Evolutionary conservation across 1,140 invertebrate species (phyloP), one percentile per base, ranked within the genome.

Genomic region (Brachionus manjavacas): DNA sequence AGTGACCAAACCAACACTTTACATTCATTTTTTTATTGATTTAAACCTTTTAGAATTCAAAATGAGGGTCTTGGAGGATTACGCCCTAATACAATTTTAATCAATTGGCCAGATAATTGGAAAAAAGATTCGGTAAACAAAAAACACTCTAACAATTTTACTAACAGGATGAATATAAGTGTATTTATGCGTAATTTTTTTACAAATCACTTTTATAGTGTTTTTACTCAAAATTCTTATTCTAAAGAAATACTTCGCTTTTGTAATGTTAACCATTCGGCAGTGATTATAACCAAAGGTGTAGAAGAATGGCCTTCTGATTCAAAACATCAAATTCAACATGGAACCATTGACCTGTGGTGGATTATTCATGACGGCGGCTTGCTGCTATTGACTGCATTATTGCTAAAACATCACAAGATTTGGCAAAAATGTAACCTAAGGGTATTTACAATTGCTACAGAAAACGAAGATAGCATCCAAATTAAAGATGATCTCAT

Each of bases 401-500:
- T 99, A 92, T 90, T 99, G 79, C 91, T 99, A 70, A 96, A 95
- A 87, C 96, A 99, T 90, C 88, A 90, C 85, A 93, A 95, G 86
- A 95, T 95, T 0, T 99, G 98, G 97, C 96, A 96, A 89, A 97
- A 98, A 87, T 99, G 97, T 90, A 96, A 95, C 89, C 93, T 99
- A 90, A 92, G 97, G 83, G 97, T 99, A 86, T 99, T 99, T 90
- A 99, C 97, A 12, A 96, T 99, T 9, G 98, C 98, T 60, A 96
- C 99, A 91, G 94, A 98, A 91, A 96, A 98, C 89, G 97, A 99
- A 88, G 99, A 99, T 90, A 98, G 95, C 14, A 97, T 99, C 86
- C 96, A 99, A 90, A 99, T 99, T 96, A 98, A 99, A 90, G 97
- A 98, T 89, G 97, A 99, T 90, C 91, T 99, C 41, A 95, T 98